phyloP scores from a whole-genome alignment of 1,140 invertebrate genomes.

The Drosophila repleta region DNA sequence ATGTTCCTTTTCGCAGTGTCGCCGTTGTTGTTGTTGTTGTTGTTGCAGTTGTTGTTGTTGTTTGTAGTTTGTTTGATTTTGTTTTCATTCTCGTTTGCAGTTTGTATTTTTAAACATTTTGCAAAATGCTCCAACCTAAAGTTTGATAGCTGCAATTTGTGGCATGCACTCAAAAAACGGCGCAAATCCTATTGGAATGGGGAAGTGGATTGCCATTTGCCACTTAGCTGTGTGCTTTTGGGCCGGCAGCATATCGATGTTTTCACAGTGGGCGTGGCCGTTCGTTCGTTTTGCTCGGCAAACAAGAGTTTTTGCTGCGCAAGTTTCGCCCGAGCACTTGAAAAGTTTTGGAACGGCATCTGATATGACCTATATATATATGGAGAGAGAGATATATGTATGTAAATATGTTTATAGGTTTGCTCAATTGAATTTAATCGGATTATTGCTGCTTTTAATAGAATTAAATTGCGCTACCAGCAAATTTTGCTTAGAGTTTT shows the following conservation, averaged over 20 bases:
- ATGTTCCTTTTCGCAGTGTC: slow-evolving; percentile 47
- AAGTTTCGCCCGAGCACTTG: slow-evolving; percentile 42
- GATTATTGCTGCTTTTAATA: slow-evolving; percentile 49
- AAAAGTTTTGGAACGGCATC: slow-evolving; percentile 40
- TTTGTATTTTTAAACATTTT: slow-evolving; percentile 76
- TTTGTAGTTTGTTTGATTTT: slow-evolving; percentile 44
- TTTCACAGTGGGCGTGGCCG: slow-evolving; percentile 26
- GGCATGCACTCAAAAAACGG: slow-evolving; percentile 47
- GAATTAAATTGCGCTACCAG: slow-evolving; percentile 66
- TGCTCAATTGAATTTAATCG: slow-evolving; percentile 61
- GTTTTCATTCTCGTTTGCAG: slow-evolving; percentile 51
- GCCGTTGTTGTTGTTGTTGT: slow-evolving; percentile 30
- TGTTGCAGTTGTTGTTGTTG: slow-evolving; percentile 31
- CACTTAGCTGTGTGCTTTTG: neutral
- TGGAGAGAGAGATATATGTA: slow-evolving; percentile 29
- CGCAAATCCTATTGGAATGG: slow-evolving; percentile 22
- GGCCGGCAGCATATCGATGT: slow-evolving; percentile 20
- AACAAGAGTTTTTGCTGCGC: slow-evolving; percentile 22
- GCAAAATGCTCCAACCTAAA: slow-evolving; percentile 46
- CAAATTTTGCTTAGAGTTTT: slow-evolving; percentile 16
- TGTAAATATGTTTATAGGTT: slow-evolving; percentile 31
- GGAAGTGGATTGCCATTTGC: slow-evolving; percentile 22
- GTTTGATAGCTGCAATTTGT: slow-evolving; percentile 63
- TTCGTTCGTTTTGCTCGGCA: slow-evolving; percentile 16
- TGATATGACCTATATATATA: slow-evolving; percentile 60